phyloP scores from a whole-genome alignment of 1,140 invertebrate genomes.

The Apis mellifera region DNA sequence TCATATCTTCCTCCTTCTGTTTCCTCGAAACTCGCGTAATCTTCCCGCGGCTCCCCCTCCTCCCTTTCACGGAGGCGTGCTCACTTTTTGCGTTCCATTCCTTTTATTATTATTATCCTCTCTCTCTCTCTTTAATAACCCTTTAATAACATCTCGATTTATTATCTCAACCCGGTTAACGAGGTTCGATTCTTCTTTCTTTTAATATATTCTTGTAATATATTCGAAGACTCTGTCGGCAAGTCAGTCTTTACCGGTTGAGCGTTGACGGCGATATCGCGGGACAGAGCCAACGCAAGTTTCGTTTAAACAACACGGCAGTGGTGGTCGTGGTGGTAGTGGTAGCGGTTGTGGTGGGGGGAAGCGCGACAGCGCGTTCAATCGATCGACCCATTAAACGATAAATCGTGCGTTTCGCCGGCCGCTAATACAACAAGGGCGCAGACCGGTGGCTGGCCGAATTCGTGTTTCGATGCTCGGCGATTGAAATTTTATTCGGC shows the following conservation, averaged over 20 bases:
- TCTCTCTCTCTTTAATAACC: background rate
- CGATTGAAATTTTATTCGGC: background rate
- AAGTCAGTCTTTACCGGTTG: too few species aligned
- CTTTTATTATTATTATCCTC: background rate
- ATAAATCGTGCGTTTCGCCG: conserved; percentile 16
- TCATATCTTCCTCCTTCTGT: conserved; percentile 61
- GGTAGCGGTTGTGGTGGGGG: too few species aligned
- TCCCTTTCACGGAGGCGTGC: background rate
- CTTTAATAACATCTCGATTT: background rate
- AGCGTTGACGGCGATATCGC: too few species aligned
- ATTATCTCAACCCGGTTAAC: too few species aligned
- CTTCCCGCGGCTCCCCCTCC: conserved; percentile 27
- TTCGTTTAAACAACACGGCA: conserved; percentile 33
- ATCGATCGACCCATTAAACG: conserved; percentile 28
- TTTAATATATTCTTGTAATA: too few species aligned
- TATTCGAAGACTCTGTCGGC: too few species aligned
- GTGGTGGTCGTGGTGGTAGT: too few species aligned
- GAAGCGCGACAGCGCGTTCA: background rate
- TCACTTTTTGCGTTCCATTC: too few species aligned
- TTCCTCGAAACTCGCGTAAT: conserved; percentile 47
- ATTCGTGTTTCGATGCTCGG: background rate
- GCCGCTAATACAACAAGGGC: conserved; percentile 27
- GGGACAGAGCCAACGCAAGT: conserved; percentile 5
- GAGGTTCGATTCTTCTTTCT: too few species aligned
- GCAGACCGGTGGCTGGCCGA: background rate